Evolutionary conservation across 2,113 vertebrate species (phyloP).

Genomic region (Pelobates fuscus): DNA sequence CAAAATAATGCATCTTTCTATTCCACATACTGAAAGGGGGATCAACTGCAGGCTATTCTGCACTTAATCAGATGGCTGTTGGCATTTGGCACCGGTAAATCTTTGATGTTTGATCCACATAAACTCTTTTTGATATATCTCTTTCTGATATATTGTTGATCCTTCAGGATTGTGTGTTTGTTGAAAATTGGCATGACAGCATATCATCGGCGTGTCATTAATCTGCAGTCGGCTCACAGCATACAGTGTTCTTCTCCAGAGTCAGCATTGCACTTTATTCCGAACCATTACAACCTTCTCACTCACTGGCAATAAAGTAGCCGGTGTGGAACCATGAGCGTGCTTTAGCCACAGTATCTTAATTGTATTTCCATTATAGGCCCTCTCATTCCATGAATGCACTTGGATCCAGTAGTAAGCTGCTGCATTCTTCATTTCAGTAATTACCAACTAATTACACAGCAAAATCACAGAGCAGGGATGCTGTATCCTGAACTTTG

Average conservation of each 20-base stretch:
- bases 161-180: neutral
- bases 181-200: conserved; percentile 10
- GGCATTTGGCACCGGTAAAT: neutral
- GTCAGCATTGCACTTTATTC: conserved; percentile 8
- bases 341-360: neutral
- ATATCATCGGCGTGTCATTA: conserved; percentile 5
- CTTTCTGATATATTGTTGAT: conserved; percentile 17
- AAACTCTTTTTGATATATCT: neutral
- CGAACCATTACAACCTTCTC: conserved; percentile 1
- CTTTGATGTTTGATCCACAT: conserved; percentile 19
- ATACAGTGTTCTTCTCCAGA: conserved; percentile 25
- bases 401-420: too few species aligned
- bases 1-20: too few species aligned
- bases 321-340: neutral
- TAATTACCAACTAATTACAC: too few species aligned
- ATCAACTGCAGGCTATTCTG: neutral
- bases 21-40: too few species aligned
- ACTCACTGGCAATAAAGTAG: conserved; percentile 19
- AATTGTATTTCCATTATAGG: neutral
- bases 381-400: neutral
- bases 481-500: too few species aligned
- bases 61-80: neutral
- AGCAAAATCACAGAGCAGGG: too few species aligned
- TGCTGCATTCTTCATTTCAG: too few species aligned
- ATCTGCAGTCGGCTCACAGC: neutral